phyloP scores from a whole-genome alignment of 2,888 invertebrate species.

The Oscheius myriophilus region DNA sequence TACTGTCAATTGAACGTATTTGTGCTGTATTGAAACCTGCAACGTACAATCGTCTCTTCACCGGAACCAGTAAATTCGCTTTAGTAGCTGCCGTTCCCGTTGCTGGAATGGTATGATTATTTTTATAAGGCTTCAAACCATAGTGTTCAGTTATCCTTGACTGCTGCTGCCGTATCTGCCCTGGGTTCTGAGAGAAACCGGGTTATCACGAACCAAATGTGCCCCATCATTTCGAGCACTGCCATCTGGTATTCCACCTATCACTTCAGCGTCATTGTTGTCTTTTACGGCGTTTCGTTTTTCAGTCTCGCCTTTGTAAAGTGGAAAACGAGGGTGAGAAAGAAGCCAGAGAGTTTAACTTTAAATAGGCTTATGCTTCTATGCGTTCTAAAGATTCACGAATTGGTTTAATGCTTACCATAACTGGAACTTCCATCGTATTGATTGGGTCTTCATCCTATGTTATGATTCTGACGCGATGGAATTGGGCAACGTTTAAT shows the following conservation, averaged over 20 bases:
- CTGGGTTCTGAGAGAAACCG: neutral
- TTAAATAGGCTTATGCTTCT: neutral
- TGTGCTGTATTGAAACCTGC: constrained; percentile 46
- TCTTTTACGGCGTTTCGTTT: constrained; percentile 57
- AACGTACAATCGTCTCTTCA: constrained; percentile 48
- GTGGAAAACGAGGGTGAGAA: constrained; percentile 7
- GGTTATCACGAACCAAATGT: neutral
- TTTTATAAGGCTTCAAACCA: neutral
- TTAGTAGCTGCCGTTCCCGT: constrained; percentile 32
- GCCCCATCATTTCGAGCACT: constrained; percentile 25
- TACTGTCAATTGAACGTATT: constrained; percentile 56
- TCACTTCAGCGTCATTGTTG: constrained; percentile 53
- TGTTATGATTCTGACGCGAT: constrained; percentile 56
- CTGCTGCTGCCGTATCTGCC: constrained; percentile 4
- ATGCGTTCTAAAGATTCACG: neutral
- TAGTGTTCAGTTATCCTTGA: constrained; percentile 4
- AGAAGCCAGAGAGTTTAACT: neutral
- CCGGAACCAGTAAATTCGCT: constrained; percentile 34
- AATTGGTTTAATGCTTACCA: constrained; percentile 6
- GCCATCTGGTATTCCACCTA: constrained; percentile 53
- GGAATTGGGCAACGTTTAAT: constrained; percentile 44
- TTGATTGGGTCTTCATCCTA: constrained; percentile 9
- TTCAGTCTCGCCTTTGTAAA: constrained; percentile 39
- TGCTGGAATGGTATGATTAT: neutral
- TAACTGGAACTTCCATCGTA: constrained; percentile 4